Evolutionary conservation across 1,140 invertebrate genomes (phyloP), one percentile per base, ranked within the genome.

Genomic region (Copidosoma floridanum): DNA sequence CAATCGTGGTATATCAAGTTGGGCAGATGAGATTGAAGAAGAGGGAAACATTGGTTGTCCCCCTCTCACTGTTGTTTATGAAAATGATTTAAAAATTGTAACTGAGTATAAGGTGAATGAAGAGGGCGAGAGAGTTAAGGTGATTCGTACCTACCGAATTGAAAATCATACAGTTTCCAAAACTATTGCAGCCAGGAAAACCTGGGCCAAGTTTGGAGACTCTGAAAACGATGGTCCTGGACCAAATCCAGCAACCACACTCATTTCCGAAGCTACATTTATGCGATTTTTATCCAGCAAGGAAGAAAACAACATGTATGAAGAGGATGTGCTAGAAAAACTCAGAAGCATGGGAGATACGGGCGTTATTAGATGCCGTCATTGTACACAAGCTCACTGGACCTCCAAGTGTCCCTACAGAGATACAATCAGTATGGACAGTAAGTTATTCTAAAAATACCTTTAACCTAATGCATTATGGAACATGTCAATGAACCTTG

Each of bases 381-480:
- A 90, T 57, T 99, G 95, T 82, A 93, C 93, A 71, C 93, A 92
- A 16, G 95, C 98, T 67, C 96, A 99, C 84, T 98, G 95, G 94
- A 97, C 95, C 6, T 88, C 93, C 44, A 94, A 94, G 67, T 99
- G 96, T 85, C 96, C 96, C 1, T 98, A 93, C 84, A 97, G 97
- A 79, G 93, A 97, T 68, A 93, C 88, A 70, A 83, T 88, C 62
- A 81, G 92, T 60, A 85, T 85, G 64, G 85, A 85, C 63, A 84
- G 85, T 58, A 55, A 61, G 51, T 67, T 71, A 40, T 40, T 12
- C 37, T 32, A 14, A 38, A 29, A 5, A 29, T 18, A 8, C 12
- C 6, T 8, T 32, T 8, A 12, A 12, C 29, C 6, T 32, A 12
- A 8, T 32, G 29, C n/a, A n/a, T n/a, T n/a, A n/a, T n/a, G n/a